Percentiles rank a stretch among this genome's conserved stretches.
These are phyloP conservation scores for Ephialtes manifestator DNA, from an alignment of 2,888 invertebrate species.

Conservation along the genomic window DNA sequence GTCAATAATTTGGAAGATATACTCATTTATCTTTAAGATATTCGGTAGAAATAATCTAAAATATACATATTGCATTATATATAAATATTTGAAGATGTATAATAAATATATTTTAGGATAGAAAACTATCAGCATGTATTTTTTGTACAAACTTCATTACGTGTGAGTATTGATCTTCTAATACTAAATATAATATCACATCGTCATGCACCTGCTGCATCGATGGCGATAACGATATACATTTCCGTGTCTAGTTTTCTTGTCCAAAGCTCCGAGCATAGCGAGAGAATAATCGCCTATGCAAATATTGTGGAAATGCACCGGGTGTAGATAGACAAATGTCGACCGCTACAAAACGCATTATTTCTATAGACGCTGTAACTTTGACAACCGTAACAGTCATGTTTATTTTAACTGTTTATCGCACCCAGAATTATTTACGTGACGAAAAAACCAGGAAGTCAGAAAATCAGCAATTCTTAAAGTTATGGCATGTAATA, in stretches of 20 bases:
- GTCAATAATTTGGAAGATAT: no score
- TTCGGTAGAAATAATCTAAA: no score
- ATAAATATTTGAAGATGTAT: no score
- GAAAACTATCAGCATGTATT: no score
- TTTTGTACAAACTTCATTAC: no score
- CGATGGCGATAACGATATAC: not conserved
- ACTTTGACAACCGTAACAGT: not conserved
- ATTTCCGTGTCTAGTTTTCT: not conserved
- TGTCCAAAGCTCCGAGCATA: not conserved
- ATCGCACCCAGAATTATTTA: conserved; percentile 11
- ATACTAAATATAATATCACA: not conserved
- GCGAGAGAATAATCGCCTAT: not conserved
- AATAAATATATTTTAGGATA: no score
- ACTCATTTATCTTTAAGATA: no score
- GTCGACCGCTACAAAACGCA: conserved; percentile 17
- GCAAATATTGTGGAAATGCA: conserved; percentile 13
- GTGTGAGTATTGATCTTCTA: not conserved
- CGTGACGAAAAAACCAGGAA: not conserved
- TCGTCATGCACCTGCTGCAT: not conserved
- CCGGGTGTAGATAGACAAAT: not conserved
- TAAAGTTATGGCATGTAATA: not conserved
- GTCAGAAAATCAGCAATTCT: not conserved
- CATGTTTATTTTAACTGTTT: not conserved
- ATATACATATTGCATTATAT: no score
- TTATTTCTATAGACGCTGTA: conserved; percentile 53